These are phyloP conservation scores for Odontocolon sp. DNA, from an alignment of 2,888 invertebrate genomes.

Conservation along the genomic window DNA sequence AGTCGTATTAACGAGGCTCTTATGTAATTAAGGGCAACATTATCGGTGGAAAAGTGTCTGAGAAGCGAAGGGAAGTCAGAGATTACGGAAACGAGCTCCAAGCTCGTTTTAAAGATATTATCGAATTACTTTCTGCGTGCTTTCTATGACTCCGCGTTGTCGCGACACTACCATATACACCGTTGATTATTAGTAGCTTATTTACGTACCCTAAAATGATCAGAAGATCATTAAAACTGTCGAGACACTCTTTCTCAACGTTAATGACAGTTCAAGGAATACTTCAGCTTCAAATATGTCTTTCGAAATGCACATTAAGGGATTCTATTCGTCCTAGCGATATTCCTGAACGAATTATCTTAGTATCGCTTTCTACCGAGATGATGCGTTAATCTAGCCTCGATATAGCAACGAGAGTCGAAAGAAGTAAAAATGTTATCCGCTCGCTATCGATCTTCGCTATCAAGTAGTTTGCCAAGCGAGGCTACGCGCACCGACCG, in stretches of 20 bases:
- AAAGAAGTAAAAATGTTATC: conserved; percentile 44
- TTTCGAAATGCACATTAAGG: neutral
- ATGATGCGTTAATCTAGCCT: neutral
- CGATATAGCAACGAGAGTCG: neutral
- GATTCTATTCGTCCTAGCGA: neutral
- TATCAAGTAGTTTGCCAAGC: conserved; percentile 8
- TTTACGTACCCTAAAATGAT: conserved; percentile 1
- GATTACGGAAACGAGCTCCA: conserved; percentile 9
- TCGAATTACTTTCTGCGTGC: conserved; percentile 7
- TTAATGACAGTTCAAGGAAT: conserved; percentile 47
- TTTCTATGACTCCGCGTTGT: neutral
- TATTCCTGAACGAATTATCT: neutral
- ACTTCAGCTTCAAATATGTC: conserved; percentile 6
- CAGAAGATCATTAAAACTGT: conserved; percentile 23
- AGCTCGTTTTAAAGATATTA: conserved; percentile 29
- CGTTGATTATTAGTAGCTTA: conserved; percentile 20
- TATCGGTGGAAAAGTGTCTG: conserved; percentile 9
- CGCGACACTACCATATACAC: no score
- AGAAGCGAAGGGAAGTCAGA: conserved; percentile 20
- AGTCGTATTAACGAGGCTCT: conserved; percentile 13
- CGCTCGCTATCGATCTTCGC: conserved; percentile 36
- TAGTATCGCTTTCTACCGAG: neutral
- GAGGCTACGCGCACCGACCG: conserved; percentile 1
- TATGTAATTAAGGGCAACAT: conserved; percentile 23
- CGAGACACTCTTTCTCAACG: conserved; percentile 5